These are phyloP conservation scores for Takifugu ocellatus DNA, from an alignment of 2,797 vertebrate species.

Conservation along the genomic window DNA sequence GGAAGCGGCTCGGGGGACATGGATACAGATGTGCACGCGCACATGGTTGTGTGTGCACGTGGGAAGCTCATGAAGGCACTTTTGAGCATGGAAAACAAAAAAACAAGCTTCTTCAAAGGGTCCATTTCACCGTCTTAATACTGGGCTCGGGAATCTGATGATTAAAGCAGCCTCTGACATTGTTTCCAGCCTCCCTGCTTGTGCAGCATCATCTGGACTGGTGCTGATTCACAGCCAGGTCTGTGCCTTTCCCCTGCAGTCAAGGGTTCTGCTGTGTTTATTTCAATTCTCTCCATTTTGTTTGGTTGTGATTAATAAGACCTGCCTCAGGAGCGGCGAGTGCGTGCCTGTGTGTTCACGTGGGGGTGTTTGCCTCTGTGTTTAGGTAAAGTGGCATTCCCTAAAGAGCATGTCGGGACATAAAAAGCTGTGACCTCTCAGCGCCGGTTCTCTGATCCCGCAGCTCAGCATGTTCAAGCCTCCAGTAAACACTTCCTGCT, in stretches of 20 bases:
- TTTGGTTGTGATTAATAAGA: conserved; percentile 48
- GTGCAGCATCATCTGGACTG: conserved; percentile 31
- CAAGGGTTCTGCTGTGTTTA: conserved; percentile 28
- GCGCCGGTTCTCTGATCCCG: conserved; percentile 37
- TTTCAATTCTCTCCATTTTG: conserved; percentile 19
- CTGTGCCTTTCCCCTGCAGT: conserved; percentile 23
- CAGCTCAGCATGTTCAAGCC: conserved; percentile 24
- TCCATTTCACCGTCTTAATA: too few species aligned
- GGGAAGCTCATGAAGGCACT: not conserved
- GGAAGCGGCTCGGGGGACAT: conserved; percentile 61
- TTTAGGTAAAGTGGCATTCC: conserved; percentile 36
- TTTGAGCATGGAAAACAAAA: too few species aligned
- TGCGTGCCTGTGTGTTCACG: conserved; percentile 2
- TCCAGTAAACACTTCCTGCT: conserved; percentile 38
- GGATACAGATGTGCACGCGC: conserved; percentile 38
- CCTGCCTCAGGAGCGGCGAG: conserved; percentile 9
- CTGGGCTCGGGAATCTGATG: too few species aligned
- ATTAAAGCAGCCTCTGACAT: too few species aligned
- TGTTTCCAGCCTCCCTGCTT: conserved; percentile 11
- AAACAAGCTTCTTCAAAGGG: too few species aligned
- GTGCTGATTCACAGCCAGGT: conserved; percentile 32
- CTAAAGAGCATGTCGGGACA: conserved; percentile 60
- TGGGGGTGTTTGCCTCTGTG: conserved; percentile 23
- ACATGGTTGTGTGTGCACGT: conserved; percentile 12
- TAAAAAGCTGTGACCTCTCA: conserved; percentile 52